Base-by-base conservation (phyloP, 2,888 invertebrate species). In the Galeruca laticollis region DNA sequence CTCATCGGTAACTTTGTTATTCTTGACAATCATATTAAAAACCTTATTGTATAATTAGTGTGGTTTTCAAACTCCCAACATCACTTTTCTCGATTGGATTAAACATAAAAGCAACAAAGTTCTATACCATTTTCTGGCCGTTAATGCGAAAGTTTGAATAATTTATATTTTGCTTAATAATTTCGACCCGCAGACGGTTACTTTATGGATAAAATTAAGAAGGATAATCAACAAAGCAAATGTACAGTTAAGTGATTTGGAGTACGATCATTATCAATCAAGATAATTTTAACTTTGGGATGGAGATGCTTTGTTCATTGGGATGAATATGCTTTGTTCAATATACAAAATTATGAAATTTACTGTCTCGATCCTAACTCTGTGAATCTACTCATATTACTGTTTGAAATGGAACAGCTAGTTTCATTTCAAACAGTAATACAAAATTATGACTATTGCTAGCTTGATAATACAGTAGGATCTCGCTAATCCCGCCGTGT, bases 161-260 rank as follows among this genome's bases (percentile, higher is more conserved):
- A 47, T 47, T 47, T 47, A 18, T 47, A 47, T 15, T 47, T 47
- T 15, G n/a, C n/a, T 47, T 18, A 47, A 47, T 47, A 47, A 47
- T 2, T 18, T 47, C 8, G 15, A 47, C 15, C 43, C 15, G 15
- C 15, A 9, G 47, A 8, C 18, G 47, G 8, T 9, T 8, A 40
- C 40, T 11, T 18, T 9, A 9, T 9, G 47, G 47, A 47, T 2
- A 47, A 47, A 15, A 15, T 47, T 18, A 47, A 15, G 15, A 47
- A 47, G 47, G 47, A 47, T 47, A 47, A 47, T 15, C 47, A 18
- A 47, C 47, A 47, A 18, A 47, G 47, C 2, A 9, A 15, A 47
- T 47, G 9, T 18, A 18, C 47, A 47, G 47, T 47, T 47, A 47
- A 47, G 15, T 47, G 47, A 47, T 18, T 47, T 47, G 15, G 15